Evolutionary conservation across 2,113 vertebrate species (phyloP), one percentile per base, ranked within the genome.

Genomic region (Coptodon rendalli): DNA sequence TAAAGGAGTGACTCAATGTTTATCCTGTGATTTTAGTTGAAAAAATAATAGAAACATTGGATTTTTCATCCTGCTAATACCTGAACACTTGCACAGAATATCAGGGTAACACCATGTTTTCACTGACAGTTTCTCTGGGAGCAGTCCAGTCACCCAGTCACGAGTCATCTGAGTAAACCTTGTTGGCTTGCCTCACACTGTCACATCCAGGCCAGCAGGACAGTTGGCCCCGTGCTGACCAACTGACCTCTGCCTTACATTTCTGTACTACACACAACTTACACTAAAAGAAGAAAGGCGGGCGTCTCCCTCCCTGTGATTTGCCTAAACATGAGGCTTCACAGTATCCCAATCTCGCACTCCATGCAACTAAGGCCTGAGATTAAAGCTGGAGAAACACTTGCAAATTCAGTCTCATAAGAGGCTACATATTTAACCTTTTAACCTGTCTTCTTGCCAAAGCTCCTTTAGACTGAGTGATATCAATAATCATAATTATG

Each of bases 191-290:
- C 38, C 61, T 81, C 43, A 11, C n/a, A 76, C 73, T 56, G 29
- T 84, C 56, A 82, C 81, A 57, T 82, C 73, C 40, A 56, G 71
- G 78, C 38, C 89, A 71, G 81, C 54, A 73, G 80, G 87, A 76
- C n/a, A 5, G 66, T 61, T 50, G 45, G 24, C 79, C 53, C 50
- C 14, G 2, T 53, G 6, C 31, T 83, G 82, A 85, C 57, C 87
- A 68, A 6, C 80, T 90, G 63, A 78, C 71, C 83, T 87, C 83
- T 50, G 71, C 31, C 79, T 90, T 83, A 90, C 34, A 83, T 91
- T n/a, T 84, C 57, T 73, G 43, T 78, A 50, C 61, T 87, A 57
- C 85, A 54, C 81, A 36, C 53, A 57, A 34, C 45, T 82, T 76
- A 17, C 16, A 76, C 43, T 76, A 31, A 76, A 38, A 76, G 24